Percentiles rank a stretch among this genome's conserved stretches.
Evolutionary conservation across 2,888 invertebrate species (phyloP).

Genomic region (Cephus pygmeus): DNA sequence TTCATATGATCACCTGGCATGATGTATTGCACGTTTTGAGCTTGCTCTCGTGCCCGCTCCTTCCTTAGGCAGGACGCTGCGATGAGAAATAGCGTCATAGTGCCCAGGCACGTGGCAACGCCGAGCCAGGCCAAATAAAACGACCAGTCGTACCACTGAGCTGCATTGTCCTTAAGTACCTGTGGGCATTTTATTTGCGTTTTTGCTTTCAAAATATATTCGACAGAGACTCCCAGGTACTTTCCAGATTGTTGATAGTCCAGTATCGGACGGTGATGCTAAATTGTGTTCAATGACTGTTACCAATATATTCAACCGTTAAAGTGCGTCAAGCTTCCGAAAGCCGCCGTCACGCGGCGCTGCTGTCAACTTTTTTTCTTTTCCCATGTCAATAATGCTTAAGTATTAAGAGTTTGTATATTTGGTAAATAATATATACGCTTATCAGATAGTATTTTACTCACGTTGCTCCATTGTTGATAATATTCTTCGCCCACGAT

Average conservation of each 20-base stretch:
- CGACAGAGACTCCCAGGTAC: background rate
- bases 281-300: background rate
- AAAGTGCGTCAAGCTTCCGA: background rate
- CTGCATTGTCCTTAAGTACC: slow-evolving; percentile 80
- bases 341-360: background rate
- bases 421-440: background rate
- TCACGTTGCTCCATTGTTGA: slow-evolving; percentile 91
- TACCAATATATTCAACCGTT: background rate
- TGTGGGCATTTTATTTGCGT: slow-evolving; percentile 50
- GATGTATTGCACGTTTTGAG: slow-evolving; percentile 87
- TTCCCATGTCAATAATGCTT: background rate
- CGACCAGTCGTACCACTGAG: slow-evolving; percentile 85
- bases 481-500: slow-evolving; percentile 92
- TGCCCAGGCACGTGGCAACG: slow-evolving; percentile 79
- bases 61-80: slow-evolving; percentile 82
- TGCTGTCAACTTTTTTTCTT: background rate
- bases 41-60: slow-evolving; percentile 79
- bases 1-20: slow-evolving; percentile 79
- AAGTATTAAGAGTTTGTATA: background rate
- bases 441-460: slow-evolving; percentile 51
- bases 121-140: slow-evolving; percentile 88
- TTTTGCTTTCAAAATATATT: background rate
- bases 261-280: background rate
- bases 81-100: slow-evolving; percentile 82
- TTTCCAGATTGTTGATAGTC: background rate